Evolutionary conservation across 2,888 invertebrate genomes (phyloP).

Genomic region (Pinctada fucata): DNA sequence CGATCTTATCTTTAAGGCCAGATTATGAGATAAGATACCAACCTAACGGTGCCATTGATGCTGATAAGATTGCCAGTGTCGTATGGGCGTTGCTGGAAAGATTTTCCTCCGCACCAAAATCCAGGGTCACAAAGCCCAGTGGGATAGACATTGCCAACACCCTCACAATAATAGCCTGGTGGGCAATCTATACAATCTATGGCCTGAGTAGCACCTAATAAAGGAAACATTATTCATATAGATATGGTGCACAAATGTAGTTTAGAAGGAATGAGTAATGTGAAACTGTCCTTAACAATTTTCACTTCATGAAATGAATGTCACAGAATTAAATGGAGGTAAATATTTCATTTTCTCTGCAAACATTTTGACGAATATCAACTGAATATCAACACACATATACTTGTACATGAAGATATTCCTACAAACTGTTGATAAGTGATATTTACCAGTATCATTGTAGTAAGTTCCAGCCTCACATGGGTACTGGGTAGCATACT

Average conservation of each 20-base stretch:
- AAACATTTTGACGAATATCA: too few relatives aligned
- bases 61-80: slow-evolving; percentile 65
- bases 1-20: too few relatives aligned
- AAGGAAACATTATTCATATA: neutral
- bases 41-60: slow-evolving; percentile 47
- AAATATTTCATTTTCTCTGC: too few relatives aligned
- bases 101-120: slow-evolving; percentile 72
- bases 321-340: too few relatives aligned
- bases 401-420: too few relatives aligned
- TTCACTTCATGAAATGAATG: too few relatives aligned
- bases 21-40: too few relatives aligned
- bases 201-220: slow-evolving; percentile 60
- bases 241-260: too few relatives aligned
- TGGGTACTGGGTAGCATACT: slow-evolving; percentile 66
- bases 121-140: slow-evolving; percentile 71
- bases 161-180: slow-evolving; percentile 73
- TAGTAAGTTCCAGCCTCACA: slow-evolving; percentile 74
- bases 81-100: slow-evolving; percentile 64
- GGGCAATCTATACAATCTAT: slow-evolving; percentile 69
- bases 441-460: slow-evolving; percentile 68
- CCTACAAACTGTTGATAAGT: neutral
- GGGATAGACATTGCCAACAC: slow-evolving; percentile 66
- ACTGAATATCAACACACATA: too few relatives aligned
- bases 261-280: too few relatives aligned
- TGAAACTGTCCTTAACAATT: too few relatives aligned